A percentile compares a stretch with the other conserved stretches of the same genome.
Conservation (phyloP, 2,113 vertebrate species). For the Orthochromis indermauri region DNA sequence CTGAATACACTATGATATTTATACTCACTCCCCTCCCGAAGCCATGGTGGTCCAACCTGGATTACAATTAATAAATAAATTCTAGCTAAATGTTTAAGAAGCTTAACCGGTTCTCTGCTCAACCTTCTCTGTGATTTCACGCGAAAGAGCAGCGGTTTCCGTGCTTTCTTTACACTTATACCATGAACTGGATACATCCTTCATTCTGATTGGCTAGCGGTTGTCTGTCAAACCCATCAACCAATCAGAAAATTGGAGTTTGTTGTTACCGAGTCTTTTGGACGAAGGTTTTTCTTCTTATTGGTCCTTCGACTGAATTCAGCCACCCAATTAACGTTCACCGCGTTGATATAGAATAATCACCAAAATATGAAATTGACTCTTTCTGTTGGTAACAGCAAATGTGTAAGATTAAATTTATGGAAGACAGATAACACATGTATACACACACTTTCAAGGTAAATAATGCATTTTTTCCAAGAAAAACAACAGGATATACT, state of each 20-base stretch:
- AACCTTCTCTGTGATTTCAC: constrained; percentile 33
- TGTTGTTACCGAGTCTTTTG: not conserved
- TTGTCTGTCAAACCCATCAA: not conserved
- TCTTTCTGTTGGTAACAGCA: not conserved
- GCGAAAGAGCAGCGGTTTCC: constrained; percentile 48
- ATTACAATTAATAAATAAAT: constrained; percentile 64
- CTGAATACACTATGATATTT: not conserved
- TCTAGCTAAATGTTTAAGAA: constrained; percentile 46
- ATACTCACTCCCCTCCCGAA: constrained; percentile 77
- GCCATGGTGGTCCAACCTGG: constrained; percentile 71
- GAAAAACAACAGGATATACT: not conserved
- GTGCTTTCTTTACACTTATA: constrained; percentile 54
- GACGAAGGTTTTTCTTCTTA: not conserved
- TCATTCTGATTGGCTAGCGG: constrained; percentile 33
- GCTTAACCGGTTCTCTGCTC: constrained; percentile 34
- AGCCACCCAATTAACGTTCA: constrained; percentile 43
- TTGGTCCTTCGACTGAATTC: constrained; percentile 36
- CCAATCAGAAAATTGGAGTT: constrained; percentile 46
- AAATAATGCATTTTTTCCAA: not conserved
- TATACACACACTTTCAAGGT: not conserved
- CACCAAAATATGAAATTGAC: not conserved
- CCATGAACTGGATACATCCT: not conserved
- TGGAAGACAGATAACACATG: not conserved
- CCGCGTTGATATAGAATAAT: constrained; percentile 45
- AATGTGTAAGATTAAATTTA: not conserved